Conservation (phyloP, 2,113 vertebrate species). For the Indri indri region DNA sequence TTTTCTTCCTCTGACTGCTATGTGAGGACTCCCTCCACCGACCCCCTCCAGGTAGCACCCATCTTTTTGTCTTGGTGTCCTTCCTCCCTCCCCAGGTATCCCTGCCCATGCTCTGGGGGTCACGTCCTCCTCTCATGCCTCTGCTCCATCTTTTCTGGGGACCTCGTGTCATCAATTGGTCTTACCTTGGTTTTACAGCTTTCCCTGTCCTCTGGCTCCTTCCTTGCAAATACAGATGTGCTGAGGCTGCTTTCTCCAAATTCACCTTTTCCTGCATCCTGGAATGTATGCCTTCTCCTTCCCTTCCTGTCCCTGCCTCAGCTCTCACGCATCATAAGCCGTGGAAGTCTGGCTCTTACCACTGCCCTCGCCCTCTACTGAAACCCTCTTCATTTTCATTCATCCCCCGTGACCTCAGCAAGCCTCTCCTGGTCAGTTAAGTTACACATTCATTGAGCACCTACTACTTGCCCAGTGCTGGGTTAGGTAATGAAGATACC, state of each 20-base stretch:
- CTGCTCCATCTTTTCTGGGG: neutral
- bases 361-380: neutral
- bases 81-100: neutral
- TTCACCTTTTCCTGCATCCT: neutral
- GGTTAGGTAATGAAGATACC: neutral
- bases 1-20: neutral
- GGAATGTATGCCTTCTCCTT: neutral
- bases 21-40: neutral
- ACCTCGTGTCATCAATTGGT: neutral
- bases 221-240: neutral
- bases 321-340: neutral
- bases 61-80: neutral
- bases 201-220: neutral
- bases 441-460: neutral
- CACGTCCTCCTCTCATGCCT: neutral
- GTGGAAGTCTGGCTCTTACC: neutral
- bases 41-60: neutral
- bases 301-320: neutral
- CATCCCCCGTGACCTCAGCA: neutral
- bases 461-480: neutral
- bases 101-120: neutral
- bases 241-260: neutral
- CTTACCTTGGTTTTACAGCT: neutral
- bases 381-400: neutral
- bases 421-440: neutral